These are phyloP conservation scores for Toxotes lorentzi DNA, from an alignment of 2,797 vertebrate genomes.

Conservation along the genomic window DNA sequence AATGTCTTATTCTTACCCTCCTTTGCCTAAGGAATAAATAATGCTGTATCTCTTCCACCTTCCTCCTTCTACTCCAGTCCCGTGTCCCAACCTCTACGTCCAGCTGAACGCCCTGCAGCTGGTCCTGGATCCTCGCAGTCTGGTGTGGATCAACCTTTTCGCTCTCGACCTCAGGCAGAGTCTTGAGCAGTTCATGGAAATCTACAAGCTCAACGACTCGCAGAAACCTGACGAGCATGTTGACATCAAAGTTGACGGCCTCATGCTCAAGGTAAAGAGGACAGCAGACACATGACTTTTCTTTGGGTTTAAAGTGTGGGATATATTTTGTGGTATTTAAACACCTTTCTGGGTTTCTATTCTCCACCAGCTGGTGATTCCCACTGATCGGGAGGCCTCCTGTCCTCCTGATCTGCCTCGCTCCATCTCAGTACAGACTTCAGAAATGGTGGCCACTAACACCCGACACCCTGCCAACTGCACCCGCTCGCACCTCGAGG, in stretches of 20 bases:
- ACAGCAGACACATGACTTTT: not conserved
- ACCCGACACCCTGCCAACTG: slow-evolving; percentile 92
- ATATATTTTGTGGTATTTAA: not conserved
- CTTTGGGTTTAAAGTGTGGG: not conserved
- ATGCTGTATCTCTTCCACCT: not conserved
- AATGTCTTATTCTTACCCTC: not conserved
- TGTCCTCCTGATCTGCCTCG: slow-evolving; percentile 91
- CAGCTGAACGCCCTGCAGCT: slow-evolving; percentile 98
- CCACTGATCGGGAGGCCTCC: slow-evolving; percentile 88
- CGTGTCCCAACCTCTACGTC: slow-evolving; percentile 94
- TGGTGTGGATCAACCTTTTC: slow-evolving; percentile 98
- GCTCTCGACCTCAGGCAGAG: slow-evolving; percentile 95
- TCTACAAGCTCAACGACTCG: slow-evolving; percentile 96
- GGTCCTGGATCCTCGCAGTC: slow-evolving; percentile 94
- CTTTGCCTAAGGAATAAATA: not conserved
- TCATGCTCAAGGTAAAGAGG: slow-evolving; percentile 95
- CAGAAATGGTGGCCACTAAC: slow-evolving; percentile 98
- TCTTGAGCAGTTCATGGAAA: slow-evolving; percentile 97
- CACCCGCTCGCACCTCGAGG: slow-evolving; percentile 93
- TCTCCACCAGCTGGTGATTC: slow-evolving; percentile 90
- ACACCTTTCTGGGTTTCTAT: not conserved
- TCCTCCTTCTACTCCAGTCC: slow-evolving; percentile 86
- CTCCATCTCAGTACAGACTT: slow-evolving; percentile 95
- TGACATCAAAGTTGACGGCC: slow-evolving; percentile 94
- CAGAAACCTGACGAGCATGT: slow-evolving; percentile 98